Base-by-base conservation (phyloP, 2,113 vertebrate genomes). In the Podilymbus podiceps region DNA sequence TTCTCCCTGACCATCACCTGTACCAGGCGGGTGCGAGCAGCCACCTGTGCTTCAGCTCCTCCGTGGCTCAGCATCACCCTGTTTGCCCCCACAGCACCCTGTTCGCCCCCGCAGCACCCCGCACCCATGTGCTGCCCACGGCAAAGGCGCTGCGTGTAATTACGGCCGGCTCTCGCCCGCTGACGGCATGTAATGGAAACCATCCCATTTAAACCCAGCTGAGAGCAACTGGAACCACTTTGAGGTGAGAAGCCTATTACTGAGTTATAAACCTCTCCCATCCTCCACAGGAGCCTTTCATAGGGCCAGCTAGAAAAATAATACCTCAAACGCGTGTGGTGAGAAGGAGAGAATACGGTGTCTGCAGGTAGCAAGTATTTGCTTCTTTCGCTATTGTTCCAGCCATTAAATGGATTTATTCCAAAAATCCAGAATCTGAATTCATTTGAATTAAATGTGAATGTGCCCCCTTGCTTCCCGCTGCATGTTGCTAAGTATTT, bases 361-460 rank as follows among this genome's bases (percentile, higher is more conserved):
- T 67, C 94, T 95, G 78, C 81, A 80, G 85, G 59, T 77, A 85
- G 75, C 89, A 95, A 88, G 68, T 30, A 87, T 75, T 74, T 69
- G 40, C 68, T 12, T 60, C 89, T 21, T 66, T 85, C 4, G 14
- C 95, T 62, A 4, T n/a, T 15, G 55, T 96, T 95, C 93, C 80
- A 66, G 92, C 91, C 86, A n/a, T 50, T 76, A 90, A 95, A 77
- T 22, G 35, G 69, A 33, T 40, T 25, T 30, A 77, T 85, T 88
- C 80, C 66, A 84, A 87, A 92, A 92, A 89, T 79, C 80, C 78
- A 64, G 28, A 44, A 66, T 85, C 78, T 80, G 28, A 79, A 96
- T 97, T 85, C 24, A n/a, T 71, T 60, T 40, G 85, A 92, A 94
- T 82, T 27, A 60, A 91, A 81, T 2, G 10, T 47, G 85, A 95